phyloP scores from a whole-genome alignment of 2,888 invertebrate genomes.

The Calameuta idolon region DNA sequence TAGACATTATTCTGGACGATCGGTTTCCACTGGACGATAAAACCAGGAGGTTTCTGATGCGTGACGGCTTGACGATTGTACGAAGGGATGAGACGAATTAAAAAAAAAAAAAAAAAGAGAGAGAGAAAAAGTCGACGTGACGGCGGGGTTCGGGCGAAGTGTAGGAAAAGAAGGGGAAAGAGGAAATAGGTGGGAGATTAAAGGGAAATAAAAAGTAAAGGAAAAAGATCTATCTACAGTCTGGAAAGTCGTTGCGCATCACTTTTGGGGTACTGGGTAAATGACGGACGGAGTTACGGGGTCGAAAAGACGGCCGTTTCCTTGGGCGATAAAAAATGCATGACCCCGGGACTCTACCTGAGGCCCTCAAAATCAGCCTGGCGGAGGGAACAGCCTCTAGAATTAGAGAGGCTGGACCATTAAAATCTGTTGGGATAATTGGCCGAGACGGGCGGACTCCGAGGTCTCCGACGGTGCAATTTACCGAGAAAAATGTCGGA shows the following conservation, averaged over 20 bases:
- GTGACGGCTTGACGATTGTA: too few relatives aligned
- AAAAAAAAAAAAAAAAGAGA: too few relatives aligned
- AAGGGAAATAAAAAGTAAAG: constrained; percentile 16
- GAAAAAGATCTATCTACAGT: not conserved
- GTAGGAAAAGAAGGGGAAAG: not conserved
- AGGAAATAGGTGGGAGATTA: constrained; percentile 15
- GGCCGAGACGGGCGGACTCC: constrained; percentile 26
- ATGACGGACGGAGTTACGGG: not conserved
- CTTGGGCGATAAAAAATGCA: constrained; percentile 51
- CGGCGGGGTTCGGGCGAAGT: constrained; percentile 3
- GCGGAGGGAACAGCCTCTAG: constrained; percentile 45
- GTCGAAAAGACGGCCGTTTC: constrained; percentile 33
- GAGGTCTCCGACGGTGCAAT: constrained; percentile 5
- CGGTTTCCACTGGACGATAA: too few relatives aligned
- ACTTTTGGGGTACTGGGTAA: not conserved
- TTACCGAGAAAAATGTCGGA: constrained; percentile 26
- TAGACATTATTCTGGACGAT: too few relatives aligned
- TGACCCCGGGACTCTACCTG: constrained; percentile 39
- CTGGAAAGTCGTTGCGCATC: not conserved
- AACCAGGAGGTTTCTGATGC: too few relatives aligned
- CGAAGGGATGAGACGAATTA: too few relatives aligned
- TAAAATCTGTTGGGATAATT: constrained; percentile 59
- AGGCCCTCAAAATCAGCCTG: constrained; percentile 12
- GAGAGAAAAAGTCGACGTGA: too few relatives aligned
- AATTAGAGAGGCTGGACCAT: constrained; percentile 56